Conservation (phyloP, 2,888 invertebrate genomes). For the Oligia latruncula region DNA sequence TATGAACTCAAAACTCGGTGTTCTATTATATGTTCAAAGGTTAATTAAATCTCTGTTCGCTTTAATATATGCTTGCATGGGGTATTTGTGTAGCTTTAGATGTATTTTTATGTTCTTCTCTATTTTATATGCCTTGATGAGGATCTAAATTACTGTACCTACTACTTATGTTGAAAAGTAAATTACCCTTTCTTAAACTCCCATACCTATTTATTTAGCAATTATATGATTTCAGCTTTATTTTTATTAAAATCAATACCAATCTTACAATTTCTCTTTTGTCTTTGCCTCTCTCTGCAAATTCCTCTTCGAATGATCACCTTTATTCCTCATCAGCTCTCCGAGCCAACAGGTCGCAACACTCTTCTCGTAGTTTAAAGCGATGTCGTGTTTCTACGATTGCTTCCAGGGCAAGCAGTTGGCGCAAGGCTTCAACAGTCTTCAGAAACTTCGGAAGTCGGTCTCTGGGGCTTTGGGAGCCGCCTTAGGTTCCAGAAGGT, state of each 20-base stretch:
- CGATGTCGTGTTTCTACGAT: slow-evolving; percentile 89
- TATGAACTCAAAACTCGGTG: neutral
- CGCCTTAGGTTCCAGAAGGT: slow-evolving; percentile 87
- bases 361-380: slow-evolving; percentile 86
- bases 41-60: neutral
- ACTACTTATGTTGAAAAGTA: too few species aligned
- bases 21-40: neutral
- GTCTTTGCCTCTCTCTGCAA: slow-evolving; percentile 8
- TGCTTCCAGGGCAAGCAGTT: slow-evolving; percentile 89
- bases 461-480: slow-evolving; percentile 91
- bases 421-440: slow-evolving; percentile 91
- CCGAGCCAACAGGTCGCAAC: slow-evolving; percentile 57
- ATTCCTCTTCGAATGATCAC: slow-evolving; percentile 62
- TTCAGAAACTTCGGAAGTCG: slow-evolving; percentile 93
- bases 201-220: too few species aligned
- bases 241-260: too few species aligned
- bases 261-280: neutral
- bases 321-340: slow-evolving; percentile 86
- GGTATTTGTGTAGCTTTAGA: slow-evolving; percentile 47
- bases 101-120: slow-evolving; percentile 7
- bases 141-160: neutral
- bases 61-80: slow-evolving; percentile 25
- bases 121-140: neutral
- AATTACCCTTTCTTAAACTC: neutral
- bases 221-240: too few species aligned